Evolutionary conservation across 1,140 invertebrate species (phyloP), one percentile per base, ranked within the genome.

Genomic region (Chionoecetes opilio): DNA sequence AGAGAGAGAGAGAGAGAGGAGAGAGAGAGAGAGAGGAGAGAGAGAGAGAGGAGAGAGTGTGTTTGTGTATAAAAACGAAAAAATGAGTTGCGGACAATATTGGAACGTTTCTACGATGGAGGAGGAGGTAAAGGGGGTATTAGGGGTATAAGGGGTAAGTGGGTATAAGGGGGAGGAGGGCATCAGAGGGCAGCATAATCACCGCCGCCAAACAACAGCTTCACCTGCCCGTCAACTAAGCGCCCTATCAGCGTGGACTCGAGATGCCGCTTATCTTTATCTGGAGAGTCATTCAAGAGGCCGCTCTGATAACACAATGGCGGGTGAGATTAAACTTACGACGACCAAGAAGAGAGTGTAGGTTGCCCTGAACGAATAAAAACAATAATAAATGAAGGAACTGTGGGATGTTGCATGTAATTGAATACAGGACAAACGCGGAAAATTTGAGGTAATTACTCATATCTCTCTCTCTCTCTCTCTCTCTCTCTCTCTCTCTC

Each of bases 211-310:
- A 89, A 89, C 87, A 90, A 17, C n/a, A 41, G 2, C 88, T 0
- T 32, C 88, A 29, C 26, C 41, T 31, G 26, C 8, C 2, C n/a
- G 38, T 90, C 31, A 53, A 90, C 53, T 90, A 90, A 90, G 38
- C 31, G 53, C 26, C 3, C 11, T 90, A 46, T 53, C 88, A 53
- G 63, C 32, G 29, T 32, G 38, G 88, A 29, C 0, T 34, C 38
- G 38, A 53, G 88, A 53, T 90, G 32, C 8, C 63, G 88, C 11
- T 90, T 90, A 90, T 90, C 88, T 90, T 90, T 90, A 90, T 90
- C 88, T 90, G 38, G 53, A 32, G 88, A 46, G 88, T 8, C 38
- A 38, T 37, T 88, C 32, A 53, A 90, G 88, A 32, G 88, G 38
- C n/a, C 6, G 41, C 88, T 35, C 38, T 31, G 41, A 90, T 90